Base-by-base conservation (phyloP, 2,113 vertebrate genomes). In the Isichthys henryi region DNA sequence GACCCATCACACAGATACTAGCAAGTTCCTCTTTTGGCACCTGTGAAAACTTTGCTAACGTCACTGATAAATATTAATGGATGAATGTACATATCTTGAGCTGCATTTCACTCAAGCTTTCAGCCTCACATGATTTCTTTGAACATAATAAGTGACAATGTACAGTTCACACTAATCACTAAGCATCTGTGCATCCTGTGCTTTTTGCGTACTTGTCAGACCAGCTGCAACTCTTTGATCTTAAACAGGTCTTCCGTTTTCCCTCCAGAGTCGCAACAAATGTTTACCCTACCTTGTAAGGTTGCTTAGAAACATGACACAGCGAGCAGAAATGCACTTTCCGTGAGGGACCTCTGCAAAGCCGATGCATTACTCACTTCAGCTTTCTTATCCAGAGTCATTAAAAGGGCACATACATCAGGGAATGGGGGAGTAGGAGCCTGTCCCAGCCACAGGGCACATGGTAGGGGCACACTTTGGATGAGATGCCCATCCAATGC, bases 221-320 rank as follows among this genome's bases (percentile, higher is more conserved):
- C n/a, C 48, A 15, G 43, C 84, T 17, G 84, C 49, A 6, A 31
- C 13, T 19, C 88, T 17, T 46, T 88, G 43, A 48, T 74, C 9
- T 35, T 66, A 74, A 48, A 88, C 15, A 74, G 45, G 43, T 31
- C 46, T 31, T 82, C 50, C 21, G 43, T 82, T 88, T 74, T 49
- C 35, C 11, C 35, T 74, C 17, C 48, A 53, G 88, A 74, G 50
- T 39, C 43, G 74, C 43, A 46, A 35, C 45, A 88, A 88, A 88
- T 88, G 77, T 88, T 88, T 77, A 88, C 23, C 35, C 66, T 21
- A 53, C 88, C 31, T 82, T 35, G 35, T n/a, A 50, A 31, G 31
- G 88, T 88, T 88, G 88, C 88, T 53, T 50, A 70, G 88, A 74
- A 80, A 88, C 66, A 52, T 23, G 15, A 82, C 70, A 35, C n/a